phyloP scores from a whole-genome alignment of 1,140 invertebrate species.

The Thaumatotibia leucotreta region DNA sequence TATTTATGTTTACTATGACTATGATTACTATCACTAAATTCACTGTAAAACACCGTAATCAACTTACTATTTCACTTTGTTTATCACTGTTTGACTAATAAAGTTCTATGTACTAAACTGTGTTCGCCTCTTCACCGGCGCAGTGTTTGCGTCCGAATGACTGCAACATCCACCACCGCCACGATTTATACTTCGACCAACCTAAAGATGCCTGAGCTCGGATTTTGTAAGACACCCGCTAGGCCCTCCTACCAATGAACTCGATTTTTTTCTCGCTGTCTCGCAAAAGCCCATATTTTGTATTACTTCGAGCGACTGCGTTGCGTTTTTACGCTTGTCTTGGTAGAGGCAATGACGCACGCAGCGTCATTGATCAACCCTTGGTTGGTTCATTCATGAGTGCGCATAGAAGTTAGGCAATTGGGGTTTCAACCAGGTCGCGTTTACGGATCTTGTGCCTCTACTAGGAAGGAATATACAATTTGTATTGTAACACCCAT shows the following conservation, averaged over 20 bases:
- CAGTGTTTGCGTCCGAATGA: slow-evolving; percentile 67
- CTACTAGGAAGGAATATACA: slow-evolving; percentile 11
- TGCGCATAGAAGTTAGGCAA: slow-evolving; percentile 58
- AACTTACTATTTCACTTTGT: slow-evolving; percentile 66
- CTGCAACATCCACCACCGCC: slow-evolving; percentile 56
- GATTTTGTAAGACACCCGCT: slow-evolving; percentile 71
- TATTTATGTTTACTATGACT: not conserved
- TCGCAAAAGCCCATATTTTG: not conserved
- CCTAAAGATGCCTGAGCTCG: slow-evolving; percentile 60
- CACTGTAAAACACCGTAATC: not conserved
- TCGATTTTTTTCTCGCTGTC: not conserved
- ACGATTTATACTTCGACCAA: slow-evolving; percentile 71
- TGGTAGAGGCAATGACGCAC: slow-evolving; percentile 61
- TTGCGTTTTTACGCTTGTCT: slow-evolving; percentile 1
- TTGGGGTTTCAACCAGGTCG: slow-evolving; percentile 56
- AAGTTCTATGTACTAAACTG: slow-evolving; percentile 31
- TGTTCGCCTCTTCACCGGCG: slow-evolving; percentile 58
- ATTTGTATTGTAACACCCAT: not conserved
- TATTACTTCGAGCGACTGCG: slow-evolving; percentile 14
- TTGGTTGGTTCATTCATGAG: slow-evolving; percentile 50
- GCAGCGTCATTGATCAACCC: slow-evolving; percentile 61
- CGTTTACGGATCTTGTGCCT: slow-evolving; percentile 49
- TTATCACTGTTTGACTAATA: slow-evolving; percentile 37
- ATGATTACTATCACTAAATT: not conserved
- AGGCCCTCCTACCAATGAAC: slow-evolving; percentile 53